Evolutionary conservation across 2,888 invertebrate genomes (phyloP).

Genomic region (Cylloceria caligata): DNA sequence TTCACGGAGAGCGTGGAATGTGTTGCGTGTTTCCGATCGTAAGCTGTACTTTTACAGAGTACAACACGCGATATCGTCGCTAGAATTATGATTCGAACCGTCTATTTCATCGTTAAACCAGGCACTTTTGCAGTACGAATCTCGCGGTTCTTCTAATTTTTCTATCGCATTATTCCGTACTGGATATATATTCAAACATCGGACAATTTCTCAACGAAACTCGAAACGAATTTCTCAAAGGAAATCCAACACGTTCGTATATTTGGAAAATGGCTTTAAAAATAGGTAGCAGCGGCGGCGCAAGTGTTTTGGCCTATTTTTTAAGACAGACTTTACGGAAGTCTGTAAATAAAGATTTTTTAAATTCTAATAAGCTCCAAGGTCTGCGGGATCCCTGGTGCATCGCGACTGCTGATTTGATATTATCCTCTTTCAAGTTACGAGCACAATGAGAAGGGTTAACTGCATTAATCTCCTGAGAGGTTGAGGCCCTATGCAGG

Average conservation of each 20-base stretch:
- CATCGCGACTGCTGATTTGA: not conserved
- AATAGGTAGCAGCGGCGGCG: too few species aligned
- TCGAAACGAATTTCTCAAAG: not conserved
- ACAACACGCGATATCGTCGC: conserved; percentile 12
- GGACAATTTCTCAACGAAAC: not conserved
- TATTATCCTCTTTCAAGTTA: conserved; percentile 7
- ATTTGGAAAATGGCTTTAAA: too few species aligned
- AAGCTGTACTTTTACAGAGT: not conserved
- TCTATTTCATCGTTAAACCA: not conserved
- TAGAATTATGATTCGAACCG: not conserved
- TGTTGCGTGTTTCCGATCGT: conserved; percentile 15
- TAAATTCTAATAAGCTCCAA: too few species aligned
- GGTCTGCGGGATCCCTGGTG: not conserved
- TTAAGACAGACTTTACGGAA: not conserved
- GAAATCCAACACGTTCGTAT: too few species aligned
- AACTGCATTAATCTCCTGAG: not conserved
- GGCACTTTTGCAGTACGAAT: not conserved
- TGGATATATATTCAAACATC: not conserved
- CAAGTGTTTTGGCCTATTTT: too few species aligned
- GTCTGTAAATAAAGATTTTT: not conserved
- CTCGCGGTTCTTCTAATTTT: not conserved
- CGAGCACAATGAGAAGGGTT: not conserved
- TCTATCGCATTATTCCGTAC: not conserved
- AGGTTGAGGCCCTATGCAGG: conserved; percentile 3
- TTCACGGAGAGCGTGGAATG: not conserved